Conservation (phyloP, 2,113 vertebrate genomes). For the Macrotis lagotis region DNA sequence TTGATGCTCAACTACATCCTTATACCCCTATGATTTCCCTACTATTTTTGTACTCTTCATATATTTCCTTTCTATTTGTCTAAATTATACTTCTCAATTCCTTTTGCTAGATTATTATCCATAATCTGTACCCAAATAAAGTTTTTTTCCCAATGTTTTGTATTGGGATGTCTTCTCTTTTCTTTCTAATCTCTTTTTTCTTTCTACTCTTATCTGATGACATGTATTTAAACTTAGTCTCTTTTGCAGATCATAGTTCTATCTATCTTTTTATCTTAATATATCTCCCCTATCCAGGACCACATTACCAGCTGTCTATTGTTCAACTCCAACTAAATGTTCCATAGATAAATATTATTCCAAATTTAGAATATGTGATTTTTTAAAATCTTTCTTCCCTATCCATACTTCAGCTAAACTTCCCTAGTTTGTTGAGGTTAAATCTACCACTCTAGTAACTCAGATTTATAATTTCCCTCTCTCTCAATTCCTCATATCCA, state of each 20-base stretch:
- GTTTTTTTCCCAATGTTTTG: not conserved
- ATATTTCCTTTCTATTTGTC: not conserved
- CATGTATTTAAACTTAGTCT: not conserved
- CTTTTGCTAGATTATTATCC: not conserved
- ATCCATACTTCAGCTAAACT: not conserved
- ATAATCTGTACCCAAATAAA: not conserved
- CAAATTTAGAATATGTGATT: not conserved
- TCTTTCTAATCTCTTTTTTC: not conserved
- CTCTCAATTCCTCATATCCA: not conserved
- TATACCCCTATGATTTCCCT: not conserved
- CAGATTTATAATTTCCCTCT: not conserved
- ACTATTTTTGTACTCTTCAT: not conserved
- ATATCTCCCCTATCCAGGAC: not conserved
- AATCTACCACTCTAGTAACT: not conserved
- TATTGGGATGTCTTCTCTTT: not conserved
- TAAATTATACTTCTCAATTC: not conserved
- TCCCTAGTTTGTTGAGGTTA: not conserved
- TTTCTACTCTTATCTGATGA: not conserved
- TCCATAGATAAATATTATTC: not conserved
- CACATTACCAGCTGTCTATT: not conserved
- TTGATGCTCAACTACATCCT: not conserved
- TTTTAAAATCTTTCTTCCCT: not conserved
- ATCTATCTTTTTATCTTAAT: not conserved
- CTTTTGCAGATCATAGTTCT: not conserved
- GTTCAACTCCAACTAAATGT: not conserved